Conservation (phyloP, 2,113 vertebrate genomes). For the Vombatus ursinus region DNA sequence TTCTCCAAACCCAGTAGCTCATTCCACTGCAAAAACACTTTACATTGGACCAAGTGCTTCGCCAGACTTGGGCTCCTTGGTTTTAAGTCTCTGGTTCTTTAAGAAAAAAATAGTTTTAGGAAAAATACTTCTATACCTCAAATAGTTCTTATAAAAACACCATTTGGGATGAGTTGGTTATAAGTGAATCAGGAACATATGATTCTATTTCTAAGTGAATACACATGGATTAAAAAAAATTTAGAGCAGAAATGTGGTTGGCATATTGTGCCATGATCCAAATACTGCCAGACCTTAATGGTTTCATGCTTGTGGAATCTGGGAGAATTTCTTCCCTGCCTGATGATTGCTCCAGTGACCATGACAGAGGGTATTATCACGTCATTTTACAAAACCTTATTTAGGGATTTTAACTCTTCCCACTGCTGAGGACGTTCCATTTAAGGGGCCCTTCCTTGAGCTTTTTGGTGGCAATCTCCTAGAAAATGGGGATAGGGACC, state of each 20-base stretch:
- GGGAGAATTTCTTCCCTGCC: neutral
- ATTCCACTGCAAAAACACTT: neutral
- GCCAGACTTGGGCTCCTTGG: neutral
- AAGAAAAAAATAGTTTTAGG: neutral
- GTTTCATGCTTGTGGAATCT: conserved; percentile 11
- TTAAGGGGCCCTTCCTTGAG: neutral
- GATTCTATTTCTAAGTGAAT: conserved; percentile 12
- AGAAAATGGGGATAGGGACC: neutral
- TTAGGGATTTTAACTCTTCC: neutral
- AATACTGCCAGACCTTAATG: neutral
- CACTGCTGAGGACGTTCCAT: neutral
- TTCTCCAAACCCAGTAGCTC: neutral
- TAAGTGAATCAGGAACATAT: neutral
- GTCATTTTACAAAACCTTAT: neutral
- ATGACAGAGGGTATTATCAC: neutral
- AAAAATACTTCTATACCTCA: neutral
- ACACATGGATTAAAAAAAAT: neutral
- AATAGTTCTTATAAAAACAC: neutral
- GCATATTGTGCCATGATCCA: conserved; percentile 13
- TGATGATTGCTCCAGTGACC: neutral
- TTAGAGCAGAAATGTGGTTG: neutral
- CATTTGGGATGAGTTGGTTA: neutral
- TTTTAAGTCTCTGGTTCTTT: neutral
- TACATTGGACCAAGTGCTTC: neutral
- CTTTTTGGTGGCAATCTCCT: neutral